These are phyloP conservation scores for Gorsachius goisagi DNA, from an alignment of 2,113 vertebrate species.

Conservation along the genomic window DNA sequence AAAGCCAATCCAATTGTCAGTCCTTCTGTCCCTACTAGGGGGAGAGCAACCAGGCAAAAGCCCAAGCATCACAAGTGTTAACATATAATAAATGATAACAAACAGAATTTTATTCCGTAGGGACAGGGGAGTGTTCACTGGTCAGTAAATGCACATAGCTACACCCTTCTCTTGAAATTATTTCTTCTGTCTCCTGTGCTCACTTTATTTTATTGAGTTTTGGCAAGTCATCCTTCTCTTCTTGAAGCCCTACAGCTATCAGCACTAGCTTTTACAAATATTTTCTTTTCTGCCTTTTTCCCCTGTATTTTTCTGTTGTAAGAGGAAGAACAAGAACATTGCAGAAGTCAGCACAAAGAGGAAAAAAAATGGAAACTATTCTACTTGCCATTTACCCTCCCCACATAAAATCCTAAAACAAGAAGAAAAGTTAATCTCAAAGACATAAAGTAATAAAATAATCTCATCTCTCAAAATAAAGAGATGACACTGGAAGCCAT, in stretches of 20 bases:
- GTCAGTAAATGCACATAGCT: not conserved
- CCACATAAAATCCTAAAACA: not conserved
- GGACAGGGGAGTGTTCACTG: not conserved
- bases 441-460: not conserved
- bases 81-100: not conserved
- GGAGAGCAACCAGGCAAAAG: not conserved
- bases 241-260: not conserved
- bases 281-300: not conserved
- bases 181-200: not conserved
- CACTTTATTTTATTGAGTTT: not conserved
- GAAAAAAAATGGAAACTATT: not conserved
- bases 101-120: not conserved
- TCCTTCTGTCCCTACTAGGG: not conserved
- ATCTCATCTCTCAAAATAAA: not conserved
- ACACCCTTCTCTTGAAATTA: not conserved
- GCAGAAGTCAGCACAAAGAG: not conserved
- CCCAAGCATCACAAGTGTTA: not conserved
- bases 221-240: not conserved
- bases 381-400: not conserved
- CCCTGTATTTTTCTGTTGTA: not conserved
- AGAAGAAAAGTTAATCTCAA: not conserved
- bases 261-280: not conserved
- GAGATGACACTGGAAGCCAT: not conserved
- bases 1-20: not conserved
- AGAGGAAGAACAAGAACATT: not conserved